Conservation (phyloP, 2,888 invertebrate species). For the Dasysyrphus tricinctus region DNA sequence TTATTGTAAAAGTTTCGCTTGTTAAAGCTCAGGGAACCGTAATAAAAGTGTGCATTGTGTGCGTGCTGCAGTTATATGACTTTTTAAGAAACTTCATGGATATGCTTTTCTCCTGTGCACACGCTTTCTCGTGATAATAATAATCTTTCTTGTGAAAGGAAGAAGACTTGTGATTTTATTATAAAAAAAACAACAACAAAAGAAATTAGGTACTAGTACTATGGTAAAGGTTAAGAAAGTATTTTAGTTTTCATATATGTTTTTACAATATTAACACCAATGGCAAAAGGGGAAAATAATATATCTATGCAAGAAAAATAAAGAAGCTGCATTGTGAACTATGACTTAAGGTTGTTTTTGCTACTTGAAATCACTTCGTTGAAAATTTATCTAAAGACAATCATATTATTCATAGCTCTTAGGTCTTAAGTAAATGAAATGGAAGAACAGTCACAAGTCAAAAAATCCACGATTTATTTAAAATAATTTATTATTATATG, state of each 20-base stretch:
- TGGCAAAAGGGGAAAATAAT: too few relatives aligned
- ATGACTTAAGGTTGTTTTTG: too few relatives aligned
- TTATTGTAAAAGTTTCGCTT: constrained; percentile 61
- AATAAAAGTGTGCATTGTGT: constrained; percentile 55
- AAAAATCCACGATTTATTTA: too few relatives aligned
- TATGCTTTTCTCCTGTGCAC: constrained; percentile 24
- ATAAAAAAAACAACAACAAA: not conserved
- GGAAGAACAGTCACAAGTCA: too few relatives aligned
- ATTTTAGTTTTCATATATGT: not conserved
- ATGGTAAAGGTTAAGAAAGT: not conserved
- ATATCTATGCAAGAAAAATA: too few relatives aligned
- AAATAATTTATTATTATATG: too few relatives aligned
- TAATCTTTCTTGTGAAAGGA: constrained; percentile 3
- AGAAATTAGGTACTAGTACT: too few relatives aligned
- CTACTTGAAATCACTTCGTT: too few relatives aligned
- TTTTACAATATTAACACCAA: not conserved
- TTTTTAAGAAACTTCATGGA: constrained; percentile 32
- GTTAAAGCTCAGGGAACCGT: constrained; percentile 37
- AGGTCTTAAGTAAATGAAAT: too few relatives aligned
- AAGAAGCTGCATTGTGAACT: too few relatives aligned
- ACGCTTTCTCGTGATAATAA: not conserved
- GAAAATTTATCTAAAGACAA: too few relatives aligned
- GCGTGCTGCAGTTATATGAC: constrained; percentile 23
- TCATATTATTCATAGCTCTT: too few relatives aligned
- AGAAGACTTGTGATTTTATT: not conserved